Base-by-base conservation (phyloP, 2,113 vertebrate species). In the Brachyistius frenatus region DNA sequence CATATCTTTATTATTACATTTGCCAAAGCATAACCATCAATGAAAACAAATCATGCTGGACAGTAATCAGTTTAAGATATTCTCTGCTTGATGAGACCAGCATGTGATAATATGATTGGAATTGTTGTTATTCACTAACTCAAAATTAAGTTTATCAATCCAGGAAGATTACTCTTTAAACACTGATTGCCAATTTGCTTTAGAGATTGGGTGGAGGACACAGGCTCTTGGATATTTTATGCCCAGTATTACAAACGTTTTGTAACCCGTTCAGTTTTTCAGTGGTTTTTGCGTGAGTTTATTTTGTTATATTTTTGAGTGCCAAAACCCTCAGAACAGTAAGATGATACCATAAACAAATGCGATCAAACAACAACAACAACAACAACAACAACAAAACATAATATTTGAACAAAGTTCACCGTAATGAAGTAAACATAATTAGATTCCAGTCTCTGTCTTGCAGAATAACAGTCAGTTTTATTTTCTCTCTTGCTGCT, bases 41-140 rank as follows among this genome's bases (percentile, higher is more conserved):
- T 76, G 70, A 49, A 65, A 73, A 83, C 39, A 72, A 69, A 64
- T 69, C 9, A 14, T 14, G 7, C 46, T 32, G 32, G 66, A 33
- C 30, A 71, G 35, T 50, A 64, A 66, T 62, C 14, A 46, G 31
- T 57, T 62, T 14, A 61, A 56, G 7, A 23, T 54, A 66, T 56
- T 35, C 44, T 58, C 31, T 32, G 57, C 37, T 31, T 36, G 15
- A 52, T 64, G 44, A 73, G 64, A 14, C 54, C 31, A 64, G 14
- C 37, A 23, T 55, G 14, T 57, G 41, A 76, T 63, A 30, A 55
- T 23, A 23, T 52, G 49, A 54, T 11, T 63, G 41, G 23, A 58
- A 78, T 30, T 44, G 65, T 16, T 46, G 61, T 5, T 46, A 63
- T 55, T 54, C 23, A 7, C 37, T 57, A 58, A 54, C n/a, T 56